Conservation (phyloP, 2,888 invertebrate genomes). For the Drosophila mettleri region DNA sequence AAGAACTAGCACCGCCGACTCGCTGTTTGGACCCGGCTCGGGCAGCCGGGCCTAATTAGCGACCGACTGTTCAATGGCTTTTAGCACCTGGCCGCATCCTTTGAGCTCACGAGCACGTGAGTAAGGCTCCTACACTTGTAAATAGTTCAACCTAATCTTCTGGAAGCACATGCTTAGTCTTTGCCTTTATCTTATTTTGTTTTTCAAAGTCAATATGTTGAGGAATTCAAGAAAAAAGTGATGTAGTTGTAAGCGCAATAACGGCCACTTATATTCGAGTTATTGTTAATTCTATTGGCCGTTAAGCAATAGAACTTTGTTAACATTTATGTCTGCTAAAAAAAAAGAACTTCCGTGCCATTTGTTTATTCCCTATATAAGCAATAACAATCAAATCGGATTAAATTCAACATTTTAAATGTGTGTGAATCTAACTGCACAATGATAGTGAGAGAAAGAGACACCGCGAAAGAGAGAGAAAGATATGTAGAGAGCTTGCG, state of each 20-base stretch:
- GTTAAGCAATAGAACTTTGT: slow-evolving; percentile 60
- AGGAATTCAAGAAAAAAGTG: slow-evolving; percentile 80
- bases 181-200: slow-evolving; percentile 42
- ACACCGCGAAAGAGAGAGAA: background rate
- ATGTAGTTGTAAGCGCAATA: slow-evolving; percentile 83
- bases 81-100: slow-evolving; percentile 77
- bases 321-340: slow-evolving; percentile 68
- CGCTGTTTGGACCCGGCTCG: slow-evolving; percentile 17
- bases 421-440: slow-evolving; percentile 40
- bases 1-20: slow-evolving; percentile 1
- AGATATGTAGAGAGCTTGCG: background rate
- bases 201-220: slow-evolving; percentile 56
- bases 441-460: slow-evolving; percentile 4
- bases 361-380: slow-evolving; percentile 75
- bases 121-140: slow-evolving; percentile 63
- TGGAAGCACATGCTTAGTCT: slow-evolving; percentile 50
- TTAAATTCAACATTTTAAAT: slow-evolving; percentile 70
- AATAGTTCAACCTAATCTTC: slow-evolving; percentile 55
- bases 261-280: slow-evolving; percentile 50
- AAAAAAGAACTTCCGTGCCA: slow-evolving; percentile 77
- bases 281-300: slow-evolving; percentile 40
- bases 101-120: slow-evolving; percentile 64
- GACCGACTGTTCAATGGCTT: slow-evolving; percentile 69
- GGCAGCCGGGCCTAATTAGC: slow-evolving; percentile 60
- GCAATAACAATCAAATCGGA: slow-evolving; percentile 76